phyloP scores from a whole-genome alignment of 2,888 invertebrate genomes.

The Yponomeuta sedellus region DNA sequence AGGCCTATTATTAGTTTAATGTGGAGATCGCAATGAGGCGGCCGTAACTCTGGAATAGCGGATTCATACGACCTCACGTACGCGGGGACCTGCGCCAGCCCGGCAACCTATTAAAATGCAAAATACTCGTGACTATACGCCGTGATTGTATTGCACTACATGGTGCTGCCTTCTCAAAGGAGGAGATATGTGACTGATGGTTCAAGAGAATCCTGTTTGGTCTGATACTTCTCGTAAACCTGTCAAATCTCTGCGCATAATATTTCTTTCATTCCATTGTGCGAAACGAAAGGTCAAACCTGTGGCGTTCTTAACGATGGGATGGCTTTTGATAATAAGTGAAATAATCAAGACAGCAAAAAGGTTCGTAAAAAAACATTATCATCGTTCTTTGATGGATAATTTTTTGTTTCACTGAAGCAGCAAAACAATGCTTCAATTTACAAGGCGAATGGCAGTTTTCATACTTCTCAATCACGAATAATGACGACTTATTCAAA shows the following conservation, averaged over 20 bases:
- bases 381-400: neutral
- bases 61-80: constrained; percentile 18
- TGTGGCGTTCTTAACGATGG: constrained; percentile 1
- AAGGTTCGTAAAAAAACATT: neutral
- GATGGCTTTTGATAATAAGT: neutral
- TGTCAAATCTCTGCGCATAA: neutral
- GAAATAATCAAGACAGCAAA: neutral
- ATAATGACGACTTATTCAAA: constrained; percentile 37
- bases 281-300: neutral
- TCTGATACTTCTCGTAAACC: neutral
- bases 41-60: constrained; percentile 13
- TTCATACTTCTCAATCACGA: constrained; percentile 33
- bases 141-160: constrained; percentile 19
- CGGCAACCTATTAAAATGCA: constrained; percentile 16
- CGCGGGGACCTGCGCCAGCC: neutral
- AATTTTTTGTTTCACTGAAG: neutral
- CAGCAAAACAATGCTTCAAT: neutral
- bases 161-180: constrained; percentile 16
- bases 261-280: constrained; percentile 3
- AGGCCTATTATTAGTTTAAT: constrained; percentile 11
- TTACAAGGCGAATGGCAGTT: constrained; percentile 19
- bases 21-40: neutral
- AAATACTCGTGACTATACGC: constrained; percentile 17
- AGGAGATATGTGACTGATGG: neutral
- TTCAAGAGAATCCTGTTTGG: neutral